These are phyloP conservation scores for Lucilia cuprina DNA, from an alignment of 1,140 invertebrate species.

Conservation along the genomic window DNA sequence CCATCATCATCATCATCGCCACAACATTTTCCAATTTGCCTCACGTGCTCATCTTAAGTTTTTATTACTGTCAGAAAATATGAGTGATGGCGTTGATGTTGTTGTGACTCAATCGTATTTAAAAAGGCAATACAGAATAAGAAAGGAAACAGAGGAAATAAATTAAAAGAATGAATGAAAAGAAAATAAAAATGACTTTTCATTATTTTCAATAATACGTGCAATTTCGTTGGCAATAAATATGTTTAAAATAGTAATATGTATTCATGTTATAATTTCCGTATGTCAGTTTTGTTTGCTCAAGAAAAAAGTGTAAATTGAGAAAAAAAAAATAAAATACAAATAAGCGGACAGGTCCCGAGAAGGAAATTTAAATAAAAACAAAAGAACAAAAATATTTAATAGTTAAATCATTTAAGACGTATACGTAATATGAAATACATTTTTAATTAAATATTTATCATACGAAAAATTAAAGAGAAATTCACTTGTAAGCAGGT, in stretches of 20 bases:
- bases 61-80: neutral
- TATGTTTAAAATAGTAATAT: neutral
- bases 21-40: neutral
- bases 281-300: neutral
- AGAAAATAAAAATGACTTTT: neutral
- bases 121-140: neutral
- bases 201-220: slow-evolving; percentile 7
- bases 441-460: no score
- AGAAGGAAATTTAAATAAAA: no score
- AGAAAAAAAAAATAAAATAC: no score
- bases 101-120: neutral
- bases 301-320: neutral
- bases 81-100: neutral
- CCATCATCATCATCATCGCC: no score
- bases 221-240: neutral
- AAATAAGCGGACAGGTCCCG: no score
- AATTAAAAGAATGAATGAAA: neutral
- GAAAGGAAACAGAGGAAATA: neutral
- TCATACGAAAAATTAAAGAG: no score
- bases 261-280: neutral
- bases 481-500: no score
- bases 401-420: no score
- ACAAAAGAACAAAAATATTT: no score
- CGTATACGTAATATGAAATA: no score
- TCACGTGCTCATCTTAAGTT: neutral